Conservation (phyloP, 2,113 vertebrate species). For the Lophotis ruficrista region DNA sequence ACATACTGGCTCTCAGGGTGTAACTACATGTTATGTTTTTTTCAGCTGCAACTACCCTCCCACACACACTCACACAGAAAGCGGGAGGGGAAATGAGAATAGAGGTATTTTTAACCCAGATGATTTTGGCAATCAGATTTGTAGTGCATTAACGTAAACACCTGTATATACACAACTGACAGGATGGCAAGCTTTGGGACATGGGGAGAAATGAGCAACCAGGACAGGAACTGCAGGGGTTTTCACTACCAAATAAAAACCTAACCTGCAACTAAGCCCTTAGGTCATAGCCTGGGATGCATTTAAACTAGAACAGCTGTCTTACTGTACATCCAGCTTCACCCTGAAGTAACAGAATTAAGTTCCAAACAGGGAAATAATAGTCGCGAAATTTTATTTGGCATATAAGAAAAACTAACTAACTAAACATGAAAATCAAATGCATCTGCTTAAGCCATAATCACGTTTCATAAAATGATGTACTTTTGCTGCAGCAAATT, state of each 20-base stretch:
- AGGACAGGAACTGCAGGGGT: background rate
- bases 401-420: background rate
- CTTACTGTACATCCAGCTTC: background rate
- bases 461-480: background rate
- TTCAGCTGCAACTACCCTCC: background rate
- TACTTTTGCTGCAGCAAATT: background rate
- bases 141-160: background rate
- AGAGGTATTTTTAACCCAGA: slow-evolving; percentile 7
- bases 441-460: background rate
- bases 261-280: background rate
- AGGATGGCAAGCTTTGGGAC: background rate
- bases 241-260: background rate
- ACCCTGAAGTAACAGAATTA: background rate
- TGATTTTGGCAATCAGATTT: background rate
- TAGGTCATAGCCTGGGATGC: background rate
- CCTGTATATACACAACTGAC: background rate
- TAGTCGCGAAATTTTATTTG: background rate
- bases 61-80: background rate
- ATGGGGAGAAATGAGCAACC: background rate
- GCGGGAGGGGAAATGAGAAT: background rate
- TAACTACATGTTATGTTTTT: background rate
- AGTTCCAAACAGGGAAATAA: background rate
- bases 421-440: background rate
- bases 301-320: background rate
- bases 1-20: background rate